These are phyloP conservation scores for Zygothrica quintamaculata DNA, from an alignment of 2,888 invertebrate genomes.

Conservation along the genomic window DNA sequence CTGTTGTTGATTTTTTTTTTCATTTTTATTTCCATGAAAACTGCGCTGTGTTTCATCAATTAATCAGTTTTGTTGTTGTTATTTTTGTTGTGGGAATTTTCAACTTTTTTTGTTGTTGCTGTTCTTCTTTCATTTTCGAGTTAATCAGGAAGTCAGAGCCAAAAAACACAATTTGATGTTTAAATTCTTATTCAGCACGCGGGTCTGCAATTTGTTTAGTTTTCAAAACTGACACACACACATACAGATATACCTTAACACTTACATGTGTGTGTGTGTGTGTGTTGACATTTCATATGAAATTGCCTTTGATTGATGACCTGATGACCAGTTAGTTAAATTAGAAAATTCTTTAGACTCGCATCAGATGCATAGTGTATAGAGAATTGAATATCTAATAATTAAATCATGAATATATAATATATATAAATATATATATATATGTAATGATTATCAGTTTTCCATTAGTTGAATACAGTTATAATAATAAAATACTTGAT, in stretches of 20 bases:
- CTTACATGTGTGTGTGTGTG: constrained; percentile 15
- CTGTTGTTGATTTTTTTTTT: constrained; percentile 10
- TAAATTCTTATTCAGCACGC: constrained; percentile 63
- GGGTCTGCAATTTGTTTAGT: constrained; percentile 70
- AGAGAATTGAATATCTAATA: no score
- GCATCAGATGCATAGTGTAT: no score
- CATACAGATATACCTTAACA: constrained; percentile 16
- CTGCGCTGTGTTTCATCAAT: constrained; percentile 71
- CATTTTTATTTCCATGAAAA: constrained; percentile 56
- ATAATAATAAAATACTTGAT: no score
- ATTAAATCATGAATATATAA: no score
- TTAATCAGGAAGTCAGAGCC: constrained; percentile 72
- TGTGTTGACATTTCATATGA: constrained; percentile 68
- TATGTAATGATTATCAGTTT: no score
- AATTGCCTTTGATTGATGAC: constrained; percentile 68
- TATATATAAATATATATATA: no score
- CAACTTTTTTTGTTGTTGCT: constrained; percentile 23
- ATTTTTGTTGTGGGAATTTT: constrained; percentile 55
- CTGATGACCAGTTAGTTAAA: constrained; percentile 43
- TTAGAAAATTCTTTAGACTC: no score
- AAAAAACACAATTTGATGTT: constrained; percentile 67
- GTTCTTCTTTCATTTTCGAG: constrained; percentile 55
- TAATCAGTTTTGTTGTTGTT: constrained; percentile 69
- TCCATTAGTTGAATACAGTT: no score
- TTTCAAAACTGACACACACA: constrained; percentile 32